Evolutionary conservation across 2,888 invertebrate genomes (phyloP).

Genomic region (Eudasyphora cyanicolor): DNA sequence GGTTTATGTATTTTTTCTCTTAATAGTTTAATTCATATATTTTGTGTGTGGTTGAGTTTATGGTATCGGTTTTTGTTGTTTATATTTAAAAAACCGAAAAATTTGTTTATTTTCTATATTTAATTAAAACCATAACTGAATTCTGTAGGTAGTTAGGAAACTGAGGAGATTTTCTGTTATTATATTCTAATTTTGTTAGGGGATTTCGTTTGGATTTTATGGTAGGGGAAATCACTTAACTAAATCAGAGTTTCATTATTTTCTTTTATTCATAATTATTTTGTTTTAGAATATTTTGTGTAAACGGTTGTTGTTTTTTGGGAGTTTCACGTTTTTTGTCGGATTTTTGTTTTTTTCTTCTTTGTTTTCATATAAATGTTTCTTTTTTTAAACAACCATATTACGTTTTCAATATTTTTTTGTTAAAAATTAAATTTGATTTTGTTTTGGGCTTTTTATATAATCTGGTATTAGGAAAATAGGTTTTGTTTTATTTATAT

Average conservation of each 20-base stretch:
- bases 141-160: not conserved
- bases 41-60: constrained; percentile 54
- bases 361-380: constrained; percentile 28
- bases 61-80: constrained; percentile 56
- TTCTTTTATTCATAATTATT: constrained; percentile 21
- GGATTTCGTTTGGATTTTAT: not conserved
- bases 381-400: constrained; percentile 57
- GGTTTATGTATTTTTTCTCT: constrained; percentile 46
- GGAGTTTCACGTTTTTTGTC: constrained; percentile 21
- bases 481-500: constrained; percentile 44
- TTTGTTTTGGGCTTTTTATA: constrained; percentile 10
- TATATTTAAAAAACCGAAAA: constrained; percentile 64
- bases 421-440: constrained; percentile 37
- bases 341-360: constrained; percentile 52
- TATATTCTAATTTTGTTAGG: not conserved
- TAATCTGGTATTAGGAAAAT: constrained; percentile 53
- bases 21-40: constrained; percentile 44
- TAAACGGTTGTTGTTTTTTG: constrained; percentile 50
- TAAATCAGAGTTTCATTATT: not conserved
- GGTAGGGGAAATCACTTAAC: not conserved
- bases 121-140: constrained; percentile 34
- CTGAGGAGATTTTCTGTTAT: not conserved
- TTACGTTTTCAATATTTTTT: constrained; percentile 36
- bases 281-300: constrained; percentile 54
- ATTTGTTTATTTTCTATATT: too few relatives aligned